A percentile compares a stretch with the other conserved stretches of the same genome.
phyloP scores from a whole-genome alignment of 2,888 invertebrate species.

The Xestobium rufovillosum region DNA sequence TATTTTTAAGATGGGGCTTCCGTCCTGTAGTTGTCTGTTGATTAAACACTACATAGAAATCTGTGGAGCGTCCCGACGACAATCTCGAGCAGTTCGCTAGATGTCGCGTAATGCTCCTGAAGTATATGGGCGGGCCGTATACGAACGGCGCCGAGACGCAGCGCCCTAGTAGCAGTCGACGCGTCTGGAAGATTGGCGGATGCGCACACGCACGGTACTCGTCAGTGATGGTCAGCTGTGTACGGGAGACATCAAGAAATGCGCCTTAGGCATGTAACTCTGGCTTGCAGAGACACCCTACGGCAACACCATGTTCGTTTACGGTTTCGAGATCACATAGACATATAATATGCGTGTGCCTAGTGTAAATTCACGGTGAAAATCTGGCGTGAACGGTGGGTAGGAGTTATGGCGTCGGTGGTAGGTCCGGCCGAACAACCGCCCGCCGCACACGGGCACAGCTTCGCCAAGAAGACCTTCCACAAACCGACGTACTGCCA shows the following conservation, averaged over 20 bases:
- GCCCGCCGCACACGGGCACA: constrained; percentile 78
- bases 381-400: constrained; percentile 56
- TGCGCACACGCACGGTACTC: constrained; percentile 35
- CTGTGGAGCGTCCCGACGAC: no score
- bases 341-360: constrained; percentile 47
- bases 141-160: constrained; percentile 31
- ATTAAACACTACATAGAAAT: no score
- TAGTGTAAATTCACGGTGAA: constrained; percentile 50
- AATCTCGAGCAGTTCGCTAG: no score
- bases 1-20: no score
- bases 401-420: constrained; percentile 53
- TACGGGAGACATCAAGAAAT: constrained; percentile 37
- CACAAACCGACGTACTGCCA: constrained; percentile 99
- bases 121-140: constrained; percentile 28
- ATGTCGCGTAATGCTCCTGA: no score
- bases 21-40: no score
- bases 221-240: constrained; percentile 41
- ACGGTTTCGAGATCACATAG: constrained; percentile 53
- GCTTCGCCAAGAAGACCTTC: constrained; percentile 99
- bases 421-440: constrained; percentile 44
- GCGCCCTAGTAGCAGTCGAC: constrained; percentile 27
- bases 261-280: constrained; percentile 42
- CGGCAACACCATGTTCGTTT: constrained; percentile 50
- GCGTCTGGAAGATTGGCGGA: constrained; percentile 33
- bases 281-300: constrained; percentile 37